phyloP scores from a whole-genome alignment of 35 echinoderm and acorn worm genomes.

The Eucidaris tribuloides region DNA sequence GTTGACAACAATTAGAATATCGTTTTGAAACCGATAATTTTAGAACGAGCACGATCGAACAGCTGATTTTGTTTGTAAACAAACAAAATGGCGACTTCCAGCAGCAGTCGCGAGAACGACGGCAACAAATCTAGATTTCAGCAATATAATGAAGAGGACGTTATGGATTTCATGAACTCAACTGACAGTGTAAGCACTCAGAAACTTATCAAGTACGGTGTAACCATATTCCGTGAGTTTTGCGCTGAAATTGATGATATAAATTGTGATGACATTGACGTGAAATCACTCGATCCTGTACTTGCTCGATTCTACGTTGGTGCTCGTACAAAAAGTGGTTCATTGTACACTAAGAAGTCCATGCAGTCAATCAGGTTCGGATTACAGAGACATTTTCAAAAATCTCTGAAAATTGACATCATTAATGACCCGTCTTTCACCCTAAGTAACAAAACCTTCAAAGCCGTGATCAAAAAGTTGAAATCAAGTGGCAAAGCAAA shows the following conservation, averaged over 20 bases:
- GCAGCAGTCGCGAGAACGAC: too few species aligned
- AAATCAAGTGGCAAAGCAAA: constrained; percentile 5
- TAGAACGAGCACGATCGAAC: too few species aligned
- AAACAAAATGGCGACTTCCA: too few species aligned
- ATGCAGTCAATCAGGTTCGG: constrained; percentile 3
- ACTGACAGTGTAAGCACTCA: not conserved
- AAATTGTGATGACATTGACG: not conserved
- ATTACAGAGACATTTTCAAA: constrained; percentile 10
- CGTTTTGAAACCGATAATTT: too few species aligned
- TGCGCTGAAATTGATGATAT: not conserved
- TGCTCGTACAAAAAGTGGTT: constrained; percentile 15
- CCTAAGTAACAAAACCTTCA: not conserved
- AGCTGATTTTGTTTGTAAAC: too few species aligned
- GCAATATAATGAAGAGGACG: too few species aligned
- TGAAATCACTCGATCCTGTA: not conserved
- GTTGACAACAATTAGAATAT: too few species aligned
- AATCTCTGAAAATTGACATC: not conserved
- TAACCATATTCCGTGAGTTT: not conserved
- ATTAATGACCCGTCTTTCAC: not conserved
- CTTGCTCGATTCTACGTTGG: constrained; percentile 1
- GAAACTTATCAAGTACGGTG: not conserved
- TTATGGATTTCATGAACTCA: not conserved
- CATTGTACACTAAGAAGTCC: not conserved
- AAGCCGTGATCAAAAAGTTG: not conserved
- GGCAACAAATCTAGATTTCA: too few species aligned